A percentile compares a stretch with the other conserved stretches of the same genome.
Conservation (phyloP, 2,113 vertebrate species). For the Lasiurus cinereus region DNA sequence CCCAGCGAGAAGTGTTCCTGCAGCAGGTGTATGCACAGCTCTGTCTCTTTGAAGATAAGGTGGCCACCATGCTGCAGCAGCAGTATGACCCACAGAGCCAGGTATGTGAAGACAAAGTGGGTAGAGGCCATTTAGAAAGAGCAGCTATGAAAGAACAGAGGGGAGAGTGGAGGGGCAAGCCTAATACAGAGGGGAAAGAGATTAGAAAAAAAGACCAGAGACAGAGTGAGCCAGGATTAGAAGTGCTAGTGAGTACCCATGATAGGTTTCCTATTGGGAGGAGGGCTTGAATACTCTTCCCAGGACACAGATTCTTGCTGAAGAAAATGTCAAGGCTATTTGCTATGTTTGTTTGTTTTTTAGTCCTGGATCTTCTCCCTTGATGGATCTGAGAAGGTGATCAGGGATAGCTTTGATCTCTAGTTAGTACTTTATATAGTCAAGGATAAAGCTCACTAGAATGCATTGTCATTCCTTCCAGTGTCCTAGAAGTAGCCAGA, state of each 20-base stretch:
- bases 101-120: conserved; percentile 80
- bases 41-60: conserved; percentile 95
- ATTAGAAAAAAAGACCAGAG: not conserved
- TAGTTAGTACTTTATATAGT: not conserved
- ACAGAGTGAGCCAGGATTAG: not conserved
- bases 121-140: not conserved
- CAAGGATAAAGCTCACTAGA: not conserved
- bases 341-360: not conserved
- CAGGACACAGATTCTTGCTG: not conserved
- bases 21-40: conserved; percentile 95
- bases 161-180: not conserved
- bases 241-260: not conserved
- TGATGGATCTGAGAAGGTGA: not conserved
- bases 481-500: not conserved
- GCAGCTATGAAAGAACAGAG: not conserved
- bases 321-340: not conserved
- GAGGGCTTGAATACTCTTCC: not conserved
- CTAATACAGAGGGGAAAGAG: not conserved
- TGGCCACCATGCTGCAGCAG: conserved; percentile 95
- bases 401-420: not conserved
- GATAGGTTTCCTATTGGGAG: not conserved
- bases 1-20: conserved; percentile 91
- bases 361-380: not conserved
- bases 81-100: conserved; percentile 90
- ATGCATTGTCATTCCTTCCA: not conserved